These are phyloP conservation scores for Limnodromus scolopaceus DNA, from an alignment of 2,797 vertebrate genomes.

Conservation along the genomic window DNA sequence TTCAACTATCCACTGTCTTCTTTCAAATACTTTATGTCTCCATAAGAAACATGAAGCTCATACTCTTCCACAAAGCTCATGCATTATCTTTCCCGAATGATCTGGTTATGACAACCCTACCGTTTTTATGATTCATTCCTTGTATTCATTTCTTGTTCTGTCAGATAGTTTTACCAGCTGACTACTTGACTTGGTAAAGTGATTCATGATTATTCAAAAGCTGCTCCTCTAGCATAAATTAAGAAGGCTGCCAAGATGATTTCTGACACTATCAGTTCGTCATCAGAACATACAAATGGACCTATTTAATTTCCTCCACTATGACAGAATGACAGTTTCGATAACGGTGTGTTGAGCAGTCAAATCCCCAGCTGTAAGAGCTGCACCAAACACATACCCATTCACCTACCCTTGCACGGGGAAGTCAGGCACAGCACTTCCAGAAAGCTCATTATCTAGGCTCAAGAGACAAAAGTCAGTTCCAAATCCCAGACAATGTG, in stretches of 20 bases:
- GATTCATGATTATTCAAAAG: neutral
- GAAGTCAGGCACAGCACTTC: neutral
- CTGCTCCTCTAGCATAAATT: neutral
- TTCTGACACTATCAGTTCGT: neutral
- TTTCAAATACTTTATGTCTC: neutral
- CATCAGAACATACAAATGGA: neutral
- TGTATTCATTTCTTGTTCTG: neutral
- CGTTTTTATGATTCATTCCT: neutral
- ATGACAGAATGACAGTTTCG: neutral
- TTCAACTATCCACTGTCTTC: neutral
- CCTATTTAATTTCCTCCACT: neutral
- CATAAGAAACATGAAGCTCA: neutral
- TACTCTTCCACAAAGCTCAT: neutral
- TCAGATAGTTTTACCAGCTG: neutral
- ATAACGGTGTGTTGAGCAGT: neutral
- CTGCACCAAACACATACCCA: neutral
- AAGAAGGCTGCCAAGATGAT: neutral
- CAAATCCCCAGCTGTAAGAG: neutral
- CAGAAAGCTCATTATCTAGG: neutral
- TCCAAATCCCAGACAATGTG: neutral
- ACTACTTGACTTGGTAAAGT: neutral
- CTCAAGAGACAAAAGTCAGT: neutral
- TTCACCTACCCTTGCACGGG: neutral
- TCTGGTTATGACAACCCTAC: neutral
- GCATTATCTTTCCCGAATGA: neutral